Conservation (phyloP, 2,888 invertebrate species). For the Drymonia ruficornis region DNA sequence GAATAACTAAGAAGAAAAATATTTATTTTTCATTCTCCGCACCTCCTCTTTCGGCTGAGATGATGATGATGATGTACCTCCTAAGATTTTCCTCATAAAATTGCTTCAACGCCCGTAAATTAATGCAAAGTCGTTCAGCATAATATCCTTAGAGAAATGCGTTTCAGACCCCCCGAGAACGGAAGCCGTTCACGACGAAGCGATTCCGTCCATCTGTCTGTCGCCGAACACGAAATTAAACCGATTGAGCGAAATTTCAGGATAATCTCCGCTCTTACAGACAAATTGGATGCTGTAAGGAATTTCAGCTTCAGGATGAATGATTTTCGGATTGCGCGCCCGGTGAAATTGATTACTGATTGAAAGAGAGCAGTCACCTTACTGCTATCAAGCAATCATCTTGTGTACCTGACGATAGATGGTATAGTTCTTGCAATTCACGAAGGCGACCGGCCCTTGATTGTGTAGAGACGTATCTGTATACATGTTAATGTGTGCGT, state of each 20-base stretch:
- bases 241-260: constrained; percentile 19
- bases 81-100: neutral
- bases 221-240: constrained; percentile 19
- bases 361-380: neutral
- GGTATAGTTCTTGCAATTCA: no score
- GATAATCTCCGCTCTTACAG: constrained; percentile 26
- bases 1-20: no score
- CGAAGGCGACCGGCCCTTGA: no score
- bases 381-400: no score
- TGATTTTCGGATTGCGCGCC: constrained; percentile 8
- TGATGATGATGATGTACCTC: no score
- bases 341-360: constrained; percentile 2
- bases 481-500: no score
- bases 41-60: no score
- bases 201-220: constrained; percentile 30
- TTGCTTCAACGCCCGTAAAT: neutral
- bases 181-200: constrained; percentile 19
- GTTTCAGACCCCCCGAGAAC: constrained; percentile 7
- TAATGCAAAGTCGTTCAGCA: constrained; percentile 1
- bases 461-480: no score
- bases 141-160: neutral
- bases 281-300: constrained; percentile 24
- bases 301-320: constrained; percentile 10
- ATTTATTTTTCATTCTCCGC: no score
- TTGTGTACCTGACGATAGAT: neutral